Percentiles rank a stretch among this genome's conserved stretches.
phyloP scores from a whole-genome alignment of 2,888 invertebrate species.

The Carcina quercana region DNA sequence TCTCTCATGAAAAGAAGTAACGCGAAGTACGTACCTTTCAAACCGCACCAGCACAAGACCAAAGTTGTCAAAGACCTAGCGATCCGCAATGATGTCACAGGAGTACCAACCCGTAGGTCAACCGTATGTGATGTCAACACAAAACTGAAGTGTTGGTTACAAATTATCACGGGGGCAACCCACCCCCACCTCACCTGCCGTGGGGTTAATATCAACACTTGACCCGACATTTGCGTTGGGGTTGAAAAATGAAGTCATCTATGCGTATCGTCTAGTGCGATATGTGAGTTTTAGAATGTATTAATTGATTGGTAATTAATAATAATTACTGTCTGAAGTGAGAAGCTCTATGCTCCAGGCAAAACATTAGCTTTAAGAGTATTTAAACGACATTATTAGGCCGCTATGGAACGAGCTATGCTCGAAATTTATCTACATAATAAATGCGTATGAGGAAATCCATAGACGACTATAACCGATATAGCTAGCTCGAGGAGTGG shows the following conservation, averaged over 20 bases:
- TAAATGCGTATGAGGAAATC: no score
- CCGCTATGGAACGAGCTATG: no score
- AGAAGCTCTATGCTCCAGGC: no score
- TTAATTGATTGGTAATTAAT: slow-evolving; percentile 2
- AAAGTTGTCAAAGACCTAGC: background rate
- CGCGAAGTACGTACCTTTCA: slow-evolving; percentile 2
- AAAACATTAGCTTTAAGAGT: no score
- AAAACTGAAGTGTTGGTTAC: slow-evolving; percentile 57
- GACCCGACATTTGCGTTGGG: slow-evolving; percentile 50
- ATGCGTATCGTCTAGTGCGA: slow-evolving; percentile 40
- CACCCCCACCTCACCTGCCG: slow-evolving; percentile 56
- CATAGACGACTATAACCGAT: no score
- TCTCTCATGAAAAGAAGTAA: no score
- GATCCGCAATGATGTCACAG: slow-evolving; percentile 34
- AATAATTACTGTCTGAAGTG: no score
- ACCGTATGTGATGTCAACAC: slow-evolving; percentile 52
- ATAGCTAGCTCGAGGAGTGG: no score
- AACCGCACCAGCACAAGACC: background rate
- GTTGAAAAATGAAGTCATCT: slow-evolving; percentile 49
- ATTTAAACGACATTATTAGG: no score
- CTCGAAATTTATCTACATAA: no score
- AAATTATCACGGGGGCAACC: slow-evolving; percentile 45
- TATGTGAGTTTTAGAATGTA: slow-evolving; percentile 3
- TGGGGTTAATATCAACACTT: slow-evolving; percentile 63
- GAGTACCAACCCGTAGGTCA: slow-evolving; percentile 46